phyloP scores from a whole-genome alignment of 2,888 invertebrate species.

The Metacarcinus magister region DNA sequence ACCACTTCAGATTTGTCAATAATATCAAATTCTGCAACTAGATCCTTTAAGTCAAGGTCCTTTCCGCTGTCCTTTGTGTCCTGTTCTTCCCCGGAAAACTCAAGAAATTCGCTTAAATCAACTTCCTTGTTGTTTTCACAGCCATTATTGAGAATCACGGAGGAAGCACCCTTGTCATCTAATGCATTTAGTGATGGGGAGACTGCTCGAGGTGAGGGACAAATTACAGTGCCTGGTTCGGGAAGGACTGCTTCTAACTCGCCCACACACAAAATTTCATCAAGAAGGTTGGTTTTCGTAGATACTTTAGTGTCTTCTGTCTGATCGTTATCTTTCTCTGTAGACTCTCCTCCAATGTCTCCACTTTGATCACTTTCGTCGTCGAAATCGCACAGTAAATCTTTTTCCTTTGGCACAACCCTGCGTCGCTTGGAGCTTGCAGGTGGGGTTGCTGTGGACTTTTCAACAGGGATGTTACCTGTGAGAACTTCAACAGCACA shows the following conservation, averaged over 20 bases:
- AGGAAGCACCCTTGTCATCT: slow-evolving; percentile 64
- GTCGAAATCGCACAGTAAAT: slow-evolving; percentile 83
- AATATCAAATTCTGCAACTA: slow-evolving; percentile 83
- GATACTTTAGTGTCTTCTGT: slow-evolving; percentile 69
- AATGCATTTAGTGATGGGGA: slow-evolving; percentile 56
- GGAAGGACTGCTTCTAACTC: slow-evolving; percentile 59
- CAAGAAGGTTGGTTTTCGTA: slow-evolving; percentile 68
- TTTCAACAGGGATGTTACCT: slow-evolving; percentile 89
- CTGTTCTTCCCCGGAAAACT: slow-evolving; percentile 70
- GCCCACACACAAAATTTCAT: slow-evolving; percentile 73
- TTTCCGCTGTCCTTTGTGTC: slow-evolving; percentile 61
- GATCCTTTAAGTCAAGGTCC: slow-evolving; percentile 76
- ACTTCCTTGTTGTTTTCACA: slow-evolving; percentile 78
- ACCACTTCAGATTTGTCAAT: slow-evolving; percentile 82
- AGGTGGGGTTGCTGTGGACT: slow-evolving; percentile 85
- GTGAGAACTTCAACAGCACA: slow-evolving; percentile 94
- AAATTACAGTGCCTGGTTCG: slow-evolving; percentile 63
- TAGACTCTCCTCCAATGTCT: slow-evolving; percentile 79
- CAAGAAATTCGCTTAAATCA: slow-evolving; percentile 77
- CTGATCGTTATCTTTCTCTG: slow-evolving; percentile 82
- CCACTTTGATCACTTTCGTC: slow-evolving; percentile 81
- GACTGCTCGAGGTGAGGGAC: slow-evolving; percentile 53
- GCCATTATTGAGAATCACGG: slow-evolving; percentile 75
- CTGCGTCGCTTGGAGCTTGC: slow-evolving; percentile 83
- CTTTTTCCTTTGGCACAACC: slow-evolving; percentile 83